Percentiles rank a stretch among this genome's conserved stretches.
Conservation (phyloP, 2,797 vertebrate species). For the Botia kubotai region DNA sequence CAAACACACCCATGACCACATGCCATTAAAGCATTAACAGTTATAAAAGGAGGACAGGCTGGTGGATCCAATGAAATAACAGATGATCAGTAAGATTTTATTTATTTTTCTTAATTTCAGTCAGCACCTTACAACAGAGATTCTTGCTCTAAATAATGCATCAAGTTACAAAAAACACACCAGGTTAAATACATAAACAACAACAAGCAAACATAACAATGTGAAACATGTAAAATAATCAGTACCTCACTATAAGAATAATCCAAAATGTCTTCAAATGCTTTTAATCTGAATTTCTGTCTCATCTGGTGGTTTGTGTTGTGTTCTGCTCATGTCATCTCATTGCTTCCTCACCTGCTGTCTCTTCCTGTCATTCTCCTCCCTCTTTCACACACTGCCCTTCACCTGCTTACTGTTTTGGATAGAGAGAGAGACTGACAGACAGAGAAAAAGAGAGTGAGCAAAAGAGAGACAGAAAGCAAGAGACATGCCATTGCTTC, state of each 20-base stretch:
- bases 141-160: not conserved
- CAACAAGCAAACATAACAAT: not conserved
- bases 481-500: not conserved
- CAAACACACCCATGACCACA: not conserved
- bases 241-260: constrained; percentile 35
- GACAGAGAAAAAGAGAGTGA: constrained; percentile 4
- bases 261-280: constrained; percentile 52
- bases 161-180: not conserved
- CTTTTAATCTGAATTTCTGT: constrained; percentile 22
- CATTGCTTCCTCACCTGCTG: constrained; percentile 75
- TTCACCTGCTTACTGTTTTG: constrained; percentile 27
- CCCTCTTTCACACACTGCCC: constrained; percentile 35
- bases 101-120: not conserved
- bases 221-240: not conserved
- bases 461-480: not conserved
- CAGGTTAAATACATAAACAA: not conserved
- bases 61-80: not conserved
- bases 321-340: constrained; percentile 18
- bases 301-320: constrained; percentile 53
- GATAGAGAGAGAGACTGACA: constrained; percentile 19
- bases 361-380: constrained; percentile 63
- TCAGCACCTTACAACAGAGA: not conserved
- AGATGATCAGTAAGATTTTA: not conserved
- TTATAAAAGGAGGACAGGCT: too few relatives aligned
- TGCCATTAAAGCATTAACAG: not conserved